Evolutionary conservation across 1,140 invertebrate species (phyloP).

Genomic region (Zaprionus vittiger): DNA sequence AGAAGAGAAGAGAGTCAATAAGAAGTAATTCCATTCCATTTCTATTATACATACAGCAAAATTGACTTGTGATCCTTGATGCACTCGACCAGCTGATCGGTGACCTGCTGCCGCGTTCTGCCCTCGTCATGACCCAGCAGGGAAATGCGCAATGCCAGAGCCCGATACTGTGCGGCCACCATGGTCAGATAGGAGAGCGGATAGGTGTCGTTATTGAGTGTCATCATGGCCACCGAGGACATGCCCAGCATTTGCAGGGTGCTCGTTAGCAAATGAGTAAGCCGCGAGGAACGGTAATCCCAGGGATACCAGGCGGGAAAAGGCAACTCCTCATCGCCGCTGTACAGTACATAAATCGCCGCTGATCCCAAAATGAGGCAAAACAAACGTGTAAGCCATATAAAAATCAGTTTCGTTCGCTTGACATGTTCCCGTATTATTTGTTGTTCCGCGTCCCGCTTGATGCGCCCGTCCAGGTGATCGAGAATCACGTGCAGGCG

Average conservation of each 20-base stretch:
- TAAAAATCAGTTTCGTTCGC: not conserved
- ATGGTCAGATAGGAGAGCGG: conserved; percentile 65
- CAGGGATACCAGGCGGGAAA: conserved; percentile 66
- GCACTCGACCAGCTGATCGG: conserved; percentile 32
- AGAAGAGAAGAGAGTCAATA: not conserved
- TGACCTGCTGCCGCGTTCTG: not conserved
- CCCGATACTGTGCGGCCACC: conserved; percentile 63
- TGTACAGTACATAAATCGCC: not conserved
- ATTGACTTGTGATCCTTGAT: conserved; percentile 66
- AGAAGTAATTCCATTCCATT: too few species aligned
- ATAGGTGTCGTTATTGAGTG: conserved; percentile 47
- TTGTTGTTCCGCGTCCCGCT: conserved; percentile 7
- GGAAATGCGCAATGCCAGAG: conserved; percentile 52
- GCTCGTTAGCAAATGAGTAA: conserved; percentile 24
- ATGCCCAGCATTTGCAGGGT: conserved; percentile 11
- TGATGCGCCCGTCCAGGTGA: conserved; percentile 46
- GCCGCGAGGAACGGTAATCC: conserved; percentile 42
- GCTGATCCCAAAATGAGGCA: not conserved
- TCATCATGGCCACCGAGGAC: not conserved
- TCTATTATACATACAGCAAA: conserved; percentile 35
- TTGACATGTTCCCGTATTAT: conserved; percentile 18
- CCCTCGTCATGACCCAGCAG: conserved; percentile 16
- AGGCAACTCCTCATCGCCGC: not conserved
- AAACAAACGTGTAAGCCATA: not conserved
- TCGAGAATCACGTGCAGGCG: conserved; percentile 29